phyloP scores from a whole-genome alignment of 2,113 vertebrate species.

The Glaucidium brasilianum region DNA sequence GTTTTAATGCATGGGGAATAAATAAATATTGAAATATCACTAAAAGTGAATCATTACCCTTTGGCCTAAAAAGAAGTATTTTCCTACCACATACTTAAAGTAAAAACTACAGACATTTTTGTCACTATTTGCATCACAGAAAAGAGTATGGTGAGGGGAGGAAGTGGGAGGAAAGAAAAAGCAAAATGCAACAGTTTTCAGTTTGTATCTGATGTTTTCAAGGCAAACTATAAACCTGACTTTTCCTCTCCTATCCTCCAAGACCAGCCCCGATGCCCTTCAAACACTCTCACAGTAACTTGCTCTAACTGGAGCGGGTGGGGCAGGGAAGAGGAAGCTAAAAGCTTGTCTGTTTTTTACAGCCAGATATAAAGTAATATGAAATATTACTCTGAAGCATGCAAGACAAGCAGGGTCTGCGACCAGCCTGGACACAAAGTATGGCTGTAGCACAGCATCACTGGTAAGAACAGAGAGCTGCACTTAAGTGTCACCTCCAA shows the following conservation, averaged over 20 bases:
- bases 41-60: not conserved
- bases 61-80: not conserved
- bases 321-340: not conserved
- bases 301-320: not conserved
- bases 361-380: not conserved
- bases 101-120: not conserved
- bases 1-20: not conserved
- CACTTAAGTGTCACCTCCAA: not conserved
- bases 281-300: not conserved
- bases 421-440: not conserved
- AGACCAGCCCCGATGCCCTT: not conserved
- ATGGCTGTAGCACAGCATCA: not conserved
- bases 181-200: not conserved
- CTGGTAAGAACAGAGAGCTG: not conserved
- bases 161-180: not conserved
- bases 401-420: not conserved
- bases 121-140: not conserved
- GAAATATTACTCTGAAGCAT: not conserved
- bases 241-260: not conserved
- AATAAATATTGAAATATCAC: not conserved
- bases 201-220: not conserved
- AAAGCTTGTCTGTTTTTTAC: not conserved
- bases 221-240: not conserved
- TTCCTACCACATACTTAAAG: not conserved
- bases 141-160: rapidly evolving